Evolutionary conservation across 2,113 vertebrate genomes (phyloP), one percentile per base, ranked within the genome.

Genomic region (Pteropus alecto): DNA sequence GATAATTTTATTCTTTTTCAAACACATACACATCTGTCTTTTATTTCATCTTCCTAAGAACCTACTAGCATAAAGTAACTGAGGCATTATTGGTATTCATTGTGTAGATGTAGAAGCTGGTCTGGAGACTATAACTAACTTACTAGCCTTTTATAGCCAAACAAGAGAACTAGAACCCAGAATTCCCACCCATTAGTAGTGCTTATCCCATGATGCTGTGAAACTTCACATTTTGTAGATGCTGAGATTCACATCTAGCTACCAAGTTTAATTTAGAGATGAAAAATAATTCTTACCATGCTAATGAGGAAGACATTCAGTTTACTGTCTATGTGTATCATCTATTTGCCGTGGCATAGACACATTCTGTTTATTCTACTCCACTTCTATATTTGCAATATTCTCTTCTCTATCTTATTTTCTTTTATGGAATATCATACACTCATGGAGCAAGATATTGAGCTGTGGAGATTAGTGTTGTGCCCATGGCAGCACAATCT

Each of bases 1-100:
- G 60, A 86, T 24, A 86, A 92, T 82, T 68, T 61, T 88, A 35
- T 95, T 85, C 18, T 79, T 78, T 93, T 93, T 43, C 41, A 89
- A 90, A 70, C 30, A 56, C 11, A 58, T n/a, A 21, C 5, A 21
- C 48, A 74, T 58, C 15, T 56, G n/a, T 91, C 30, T 88, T 93
- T 82, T 70, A 91, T 74, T 86, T 96, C 22, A 76, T 41, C 10
- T 92, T 89, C 61, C 11, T 43, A 58, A 87, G 61, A 68, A 61
- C n/a, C 35, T 85, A 46, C 30, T 33, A 74, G 38, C 22, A 84
- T 56, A 76, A 87, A 65, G 8, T 77, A 68, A 87, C 7, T 16
- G n/a, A 38, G 41, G 2, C 12, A 58, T 73, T 86, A 26, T 38
- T 54, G 19, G 10, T 70, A 26, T 74, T 43, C 60, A 76, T 26